These are phyloP conservation scores for Felis chaus DNA, from an alignment of 2,113 vertebrate species.

Conservation along the genomic window DNA sequence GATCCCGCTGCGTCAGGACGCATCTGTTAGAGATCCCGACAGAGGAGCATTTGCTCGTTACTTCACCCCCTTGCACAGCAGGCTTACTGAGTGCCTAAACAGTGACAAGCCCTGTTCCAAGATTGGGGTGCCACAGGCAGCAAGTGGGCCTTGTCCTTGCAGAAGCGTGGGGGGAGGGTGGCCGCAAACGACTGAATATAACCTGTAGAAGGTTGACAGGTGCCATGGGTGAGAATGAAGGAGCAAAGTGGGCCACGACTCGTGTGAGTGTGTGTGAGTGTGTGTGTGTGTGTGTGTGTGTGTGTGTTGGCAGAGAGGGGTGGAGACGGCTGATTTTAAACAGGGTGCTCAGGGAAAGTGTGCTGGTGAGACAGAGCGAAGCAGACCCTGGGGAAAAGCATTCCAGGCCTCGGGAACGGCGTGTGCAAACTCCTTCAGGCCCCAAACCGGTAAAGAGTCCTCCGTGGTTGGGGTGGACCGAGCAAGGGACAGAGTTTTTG, in stretches of 20 bases:
- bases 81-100: neutral
- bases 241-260: too few species aligned
- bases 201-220: rapidly evolving
- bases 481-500: too few species aligned
- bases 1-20: rapidly evolving
- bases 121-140: neutral
- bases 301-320: too few species aligned
- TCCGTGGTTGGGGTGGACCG: neutral
- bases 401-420: neutral
- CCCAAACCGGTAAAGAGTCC: neutral
- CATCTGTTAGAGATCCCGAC: neutral
- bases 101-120: too few species aligned
- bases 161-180: rapidly evolving
- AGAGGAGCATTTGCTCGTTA: rapidly evolving
- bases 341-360: neutral
- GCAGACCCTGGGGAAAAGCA: neutral
- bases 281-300: neutral
- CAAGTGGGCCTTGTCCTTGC: neutral
- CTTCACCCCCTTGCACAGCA: too few species aligned
- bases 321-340: neutral
- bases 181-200: too few species aligned
- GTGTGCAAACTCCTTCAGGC: neutral
- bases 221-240: neutral
- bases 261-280: neutral
- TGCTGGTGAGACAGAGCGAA: neutral